Evolutionary conservation across 1,140 invertebrate genomes (phyloP).

Genomic region (Megalopta genalis): DNA sequence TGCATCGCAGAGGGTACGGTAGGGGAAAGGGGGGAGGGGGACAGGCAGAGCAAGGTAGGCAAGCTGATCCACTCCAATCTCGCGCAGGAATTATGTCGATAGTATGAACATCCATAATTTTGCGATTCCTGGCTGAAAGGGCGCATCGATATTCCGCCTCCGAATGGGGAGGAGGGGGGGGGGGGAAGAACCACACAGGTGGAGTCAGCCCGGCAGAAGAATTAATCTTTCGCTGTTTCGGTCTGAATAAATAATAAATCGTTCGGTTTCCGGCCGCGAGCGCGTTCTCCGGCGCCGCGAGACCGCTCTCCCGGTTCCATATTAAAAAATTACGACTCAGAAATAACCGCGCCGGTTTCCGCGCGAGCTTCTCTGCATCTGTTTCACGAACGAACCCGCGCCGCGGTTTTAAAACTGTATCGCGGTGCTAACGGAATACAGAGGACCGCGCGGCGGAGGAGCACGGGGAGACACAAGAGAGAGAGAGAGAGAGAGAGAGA

Average conservation of each 20-base stretch:
- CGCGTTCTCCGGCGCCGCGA: too few relatives aligned
- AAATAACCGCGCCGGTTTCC: background rate
- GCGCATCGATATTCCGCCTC: background rate
- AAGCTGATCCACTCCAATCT: slow-evolving; percentile 29
- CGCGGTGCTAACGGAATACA: background rate
- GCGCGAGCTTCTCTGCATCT: background rate
- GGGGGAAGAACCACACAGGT: too few relatives aligned
- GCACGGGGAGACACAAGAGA: background rate
- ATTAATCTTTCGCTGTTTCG: background rate
- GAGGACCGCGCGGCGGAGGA: too few relatives aligned
- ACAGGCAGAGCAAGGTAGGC: background rate
- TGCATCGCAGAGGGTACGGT: too few relatives aligned
- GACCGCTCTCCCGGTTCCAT: background rate
- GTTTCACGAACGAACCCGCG: background rate
- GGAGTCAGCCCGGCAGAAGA: background rate
- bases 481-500: too few relatives aligned
- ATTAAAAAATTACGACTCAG: background rate
- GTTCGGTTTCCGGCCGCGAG: too few relatives aligned
- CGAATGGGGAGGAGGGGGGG: too few relatives aligned
- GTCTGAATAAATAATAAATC: too few relatives aligned
- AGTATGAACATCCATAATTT: background rate
- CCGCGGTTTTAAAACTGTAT: too few relatives aligned
- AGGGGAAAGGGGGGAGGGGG: too few relatives aligned
- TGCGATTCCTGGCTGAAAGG: background rate
- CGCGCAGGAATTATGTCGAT: background rate